phyloP scores from a whole-genome alignment of 2,113 vertebrate genomes.

The Puntigrus tetrazona region DNA sequence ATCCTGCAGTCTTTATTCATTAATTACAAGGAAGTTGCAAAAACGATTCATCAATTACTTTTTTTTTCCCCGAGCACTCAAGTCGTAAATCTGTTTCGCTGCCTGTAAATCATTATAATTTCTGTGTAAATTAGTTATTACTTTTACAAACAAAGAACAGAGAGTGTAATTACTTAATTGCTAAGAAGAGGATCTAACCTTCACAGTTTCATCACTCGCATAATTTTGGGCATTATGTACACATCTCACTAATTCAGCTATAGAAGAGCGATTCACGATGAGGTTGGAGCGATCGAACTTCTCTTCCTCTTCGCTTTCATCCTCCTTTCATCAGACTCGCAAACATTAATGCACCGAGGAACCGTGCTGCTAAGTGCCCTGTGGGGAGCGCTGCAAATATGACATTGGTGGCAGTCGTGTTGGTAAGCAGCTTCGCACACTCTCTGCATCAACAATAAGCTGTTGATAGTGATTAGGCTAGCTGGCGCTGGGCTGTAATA shows the following conservation, averaged over 20 bases:
- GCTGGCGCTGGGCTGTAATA: conserved; percentile 42
- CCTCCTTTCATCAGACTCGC: conserved; percentile 22
- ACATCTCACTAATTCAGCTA: conserved; percentile 12
- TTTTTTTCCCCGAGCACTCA: not conserved
- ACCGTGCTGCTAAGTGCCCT: not conserved
- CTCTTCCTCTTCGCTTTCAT: conserved; percentile 27
- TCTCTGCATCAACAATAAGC: conserved; percentile 57
- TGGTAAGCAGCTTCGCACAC: conserved; percentile 54
- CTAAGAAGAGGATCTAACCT: conserved; percentile 26
- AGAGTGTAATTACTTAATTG: conserved; percentile 21
- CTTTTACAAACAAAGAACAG: conserved; percentile 22
- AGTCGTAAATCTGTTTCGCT: not conserved
- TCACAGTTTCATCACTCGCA: conserved; percentile 1
- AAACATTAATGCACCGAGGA: conserved; percentile 16
- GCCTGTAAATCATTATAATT: not conserved
- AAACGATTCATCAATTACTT: not conserved
- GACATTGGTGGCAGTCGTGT: conserved; percentile 51
- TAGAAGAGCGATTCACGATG: not conserved
- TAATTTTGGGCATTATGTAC: conserved; percentile 9
- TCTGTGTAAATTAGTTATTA: conserved; percentile 24
- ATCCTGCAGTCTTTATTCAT: not conserved
- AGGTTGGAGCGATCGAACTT: conserved; percentile 23
- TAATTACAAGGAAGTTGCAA: not conserved
- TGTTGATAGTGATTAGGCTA: conserved; percentile 59
- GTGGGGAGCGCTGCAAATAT: conserved; percentile 31